These are phyloP conservation scores for Natrix natrix DNA, from an alignment of 2,797 vertebrate species.

Conservation along the genomic window DNA sequence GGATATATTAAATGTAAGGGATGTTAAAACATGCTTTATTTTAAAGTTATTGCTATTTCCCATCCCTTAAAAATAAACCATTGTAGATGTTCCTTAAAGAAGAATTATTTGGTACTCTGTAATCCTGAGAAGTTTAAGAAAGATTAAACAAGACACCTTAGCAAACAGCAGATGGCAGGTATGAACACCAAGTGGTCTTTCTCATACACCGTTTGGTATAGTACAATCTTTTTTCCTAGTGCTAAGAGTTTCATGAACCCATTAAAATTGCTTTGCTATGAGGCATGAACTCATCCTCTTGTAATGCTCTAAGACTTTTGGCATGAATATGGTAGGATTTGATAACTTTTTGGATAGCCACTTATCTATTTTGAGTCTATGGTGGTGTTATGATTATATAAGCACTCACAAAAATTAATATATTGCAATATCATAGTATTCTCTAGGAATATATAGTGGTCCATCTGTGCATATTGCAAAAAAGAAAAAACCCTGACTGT, in stretches of 20 bases:
- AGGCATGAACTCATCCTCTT: neutral
- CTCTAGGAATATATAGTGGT: slow-evolving; percentile 62
- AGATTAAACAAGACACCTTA: neutral
- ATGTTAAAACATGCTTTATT: neutral
- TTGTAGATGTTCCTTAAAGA: neutral
- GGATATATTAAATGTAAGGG: neutral
- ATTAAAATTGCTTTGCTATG: neutral
- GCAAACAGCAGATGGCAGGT: neutral
- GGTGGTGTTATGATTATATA: neutral
- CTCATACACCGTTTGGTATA: neutral
- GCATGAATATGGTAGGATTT: neutral
- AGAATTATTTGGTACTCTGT: neutral
- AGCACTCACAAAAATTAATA: neutral
- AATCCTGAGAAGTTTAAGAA: neutral
- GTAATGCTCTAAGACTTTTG: slow-evolving; percentile 29
- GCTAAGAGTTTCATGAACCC: neutral
- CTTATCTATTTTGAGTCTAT: neutral
- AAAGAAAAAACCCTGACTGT: slow-evolving; percentile 57
- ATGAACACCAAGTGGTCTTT: too few species aligned
- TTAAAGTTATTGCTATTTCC: neutral
- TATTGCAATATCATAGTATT: slow-evolving; percentile 20
- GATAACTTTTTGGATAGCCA: neutral
- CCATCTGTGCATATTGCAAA: slow-evolving; percentile 42
- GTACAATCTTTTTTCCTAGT: neutral
- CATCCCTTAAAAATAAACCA: neutral